phyloP scores from a whole-genome alignment of 2,113 vertebrate genomes.

The Macaca nemestrina region DNA sequence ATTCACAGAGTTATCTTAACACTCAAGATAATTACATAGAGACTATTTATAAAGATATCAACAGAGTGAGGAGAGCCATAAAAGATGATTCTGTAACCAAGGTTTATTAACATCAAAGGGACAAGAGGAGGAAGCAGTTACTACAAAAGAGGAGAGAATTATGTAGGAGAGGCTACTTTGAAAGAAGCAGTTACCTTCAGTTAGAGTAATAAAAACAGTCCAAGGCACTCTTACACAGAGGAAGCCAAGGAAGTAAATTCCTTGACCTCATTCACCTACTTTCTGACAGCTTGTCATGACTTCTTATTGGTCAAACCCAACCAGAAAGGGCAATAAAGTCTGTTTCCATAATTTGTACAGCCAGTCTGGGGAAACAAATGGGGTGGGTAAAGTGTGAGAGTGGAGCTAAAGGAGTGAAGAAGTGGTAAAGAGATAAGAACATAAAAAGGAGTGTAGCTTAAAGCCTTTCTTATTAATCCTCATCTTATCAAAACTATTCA shows the following conservation, averaged over 20 bases:
- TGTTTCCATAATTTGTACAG: neutral
- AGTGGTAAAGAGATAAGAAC: neutral
- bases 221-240: neutral
- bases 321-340: neutral
- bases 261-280: neutral
- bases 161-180: neutral
- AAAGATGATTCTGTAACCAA: neutral
- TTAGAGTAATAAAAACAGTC: neutral
- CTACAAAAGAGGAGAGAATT: neutral
- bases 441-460: neutral
- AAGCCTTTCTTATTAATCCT: neutral
- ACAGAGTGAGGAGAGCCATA: neutral
- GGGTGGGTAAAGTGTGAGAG: neutral
- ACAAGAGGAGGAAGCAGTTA: neutral
- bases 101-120: neutral
- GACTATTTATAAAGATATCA: slow-evolving; percentile 37
- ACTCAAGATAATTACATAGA: slow-evolving; percentile 34
- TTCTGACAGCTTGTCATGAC: neutral
- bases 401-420: neutral
- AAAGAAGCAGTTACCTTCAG: neutral
- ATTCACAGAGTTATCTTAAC: slow-evolving; percentile 10
- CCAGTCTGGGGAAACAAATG: neutral
- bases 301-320: neutral
- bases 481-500: neutral
- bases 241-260: neutral